A percentile compares a stretch with the other conserved stretches of the same genome.
Conservation (phyloP, 2,888 invertebrate genomes). For the Lycophotia porphyrea region DNA sequence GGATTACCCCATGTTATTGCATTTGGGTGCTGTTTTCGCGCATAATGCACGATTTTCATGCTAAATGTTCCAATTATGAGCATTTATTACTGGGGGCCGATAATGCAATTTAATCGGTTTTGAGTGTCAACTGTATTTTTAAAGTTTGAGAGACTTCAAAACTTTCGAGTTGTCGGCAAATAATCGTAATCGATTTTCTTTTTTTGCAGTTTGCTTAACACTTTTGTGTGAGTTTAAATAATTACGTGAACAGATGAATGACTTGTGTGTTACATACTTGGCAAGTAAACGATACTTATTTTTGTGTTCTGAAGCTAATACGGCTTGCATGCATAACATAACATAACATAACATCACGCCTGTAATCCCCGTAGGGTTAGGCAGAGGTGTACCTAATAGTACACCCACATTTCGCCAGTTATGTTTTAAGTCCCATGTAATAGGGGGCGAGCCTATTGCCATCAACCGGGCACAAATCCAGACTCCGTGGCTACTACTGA, state of each 20-base stretch:
- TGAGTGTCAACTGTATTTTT: constrained; percentile 26
- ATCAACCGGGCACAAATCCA: too few species aligned
- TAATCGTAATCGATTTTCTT: constrained; percentile 47
- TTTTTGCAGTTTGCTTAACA: constrained; percentile 42
- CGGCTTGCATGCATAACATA: too few species aligned
- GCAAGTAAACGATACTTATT: not conserved
- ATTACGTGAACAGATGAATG: constrained; percentile 29
- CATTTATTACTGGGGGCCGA: constrained; percentile 10
- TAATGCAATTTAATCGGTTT: constrained; percentile 29
- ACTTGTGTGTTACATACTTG: not conserved
- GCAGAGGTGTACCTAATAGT: too few species aligned
- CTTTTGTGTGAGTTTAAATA: constrained; percentile 9
- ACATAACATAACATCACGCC: too few species aligned
- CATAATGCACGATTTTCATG: constrained; percentile 47
- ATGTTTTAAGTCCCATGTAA: too few species aligned
- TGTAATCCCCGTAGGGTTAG: too few species aligned
- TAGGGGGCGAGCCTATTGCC: too few species aligned
- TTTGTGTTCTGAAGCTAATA: not conserved
- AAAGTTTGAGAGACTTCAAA: constrained; percentile 3
- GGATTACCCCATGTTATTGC: constrained; percentile 35
- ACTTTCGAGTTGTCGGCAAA: constrained; percentile 30
- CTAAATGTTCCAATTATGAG: constrained; percentile 50
- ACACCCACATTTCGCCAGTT: too few species aligned
- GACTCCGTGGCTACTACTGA: too few species aligned
- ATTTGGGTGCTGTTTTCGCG: constrained; percentile 29